phyloP scores from a whole-genome alignment of 2,797 vertebrate genomes.

The Arctocebus calabarensis region DNA sequence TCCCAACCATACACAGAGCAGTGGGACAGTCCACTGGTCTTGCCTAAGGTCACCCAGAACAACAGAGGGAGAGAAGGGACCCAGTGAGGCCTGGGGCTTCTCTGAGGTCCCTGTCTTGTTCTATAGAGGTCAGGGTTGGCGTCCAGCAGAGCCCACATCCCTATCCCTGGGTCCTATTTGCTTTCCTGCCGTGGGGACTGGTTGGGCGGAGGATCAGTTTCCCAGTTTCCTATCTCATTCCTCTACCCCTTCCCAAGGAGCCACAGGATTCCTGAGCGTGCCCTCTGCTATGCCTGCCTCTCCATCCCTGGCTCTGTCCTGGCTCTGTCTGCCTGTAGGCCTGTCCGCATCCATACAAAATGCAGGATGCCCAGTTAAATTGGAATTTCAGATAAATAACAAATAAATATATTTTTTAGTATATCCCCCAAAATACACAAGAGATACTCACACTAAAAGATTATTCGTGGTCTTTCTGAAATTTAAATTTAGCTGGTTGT shows the following conservation, averaged over 20 bases:
- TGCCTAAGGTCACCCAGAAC: not conserved
- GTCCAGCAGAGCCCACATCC: not conserved
- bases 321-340: not conserved
- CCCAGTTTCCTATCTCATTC: not conserved
- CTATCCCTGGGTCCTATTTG: no score
- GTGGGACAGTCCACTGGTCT: not conserved
- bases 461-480: not conserved
- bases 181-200: not conserved
- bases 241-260: not conserved
- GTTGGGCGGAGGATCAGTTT: not conserved
- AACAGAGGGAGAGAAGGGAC: not conserved
- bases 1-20: not conserved
- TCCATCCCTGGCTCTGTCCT: not conserved
- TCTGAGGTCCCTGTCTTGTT: not conserved
- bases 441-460: not conserved
- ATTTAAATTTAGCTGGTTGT: not conserved
- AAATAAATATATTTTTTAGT: not conserved
- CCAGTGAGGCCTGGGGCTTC: not conserved
- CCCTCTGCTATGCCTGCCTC: not conserved
- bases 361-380: not conserved
- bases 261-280: accelerated
- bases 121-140: not conserved
- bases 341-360: not conserved
- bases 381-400: slow-evolving; percentile 21
- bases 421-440: not conserved